Conservation (phyloP, 2,113 vertebrate species). For the Sturnus vulgaris region DNA sequence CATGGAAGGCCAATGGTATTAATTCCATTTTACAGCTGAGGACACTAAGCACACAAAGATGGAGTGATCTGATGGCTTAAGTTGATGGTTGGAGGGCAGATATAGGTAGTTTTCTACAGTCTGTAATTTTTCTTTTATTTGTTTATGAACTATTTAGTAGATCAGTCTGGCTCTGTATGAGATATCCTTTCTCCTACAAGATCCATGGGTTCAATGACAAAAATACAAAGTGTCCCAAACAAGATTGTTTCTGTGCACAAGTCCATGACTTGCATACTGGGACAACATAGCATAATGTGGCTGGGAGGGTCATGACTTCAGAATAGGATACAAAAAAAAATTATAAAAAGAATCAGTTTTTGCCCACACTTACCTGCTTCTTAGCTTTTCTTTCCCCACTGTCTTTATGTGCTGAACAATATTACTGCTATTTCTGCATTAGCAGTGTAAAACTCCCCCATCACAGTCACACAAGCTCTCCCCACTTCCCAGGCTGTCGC, state of each 20-base stretch:
- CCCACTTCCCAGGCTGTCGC: not conserved
- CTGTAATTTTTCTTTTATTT: not conserved
- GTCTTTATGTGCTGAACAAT: not conserved
- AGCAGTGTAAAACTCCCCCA: not conserved
- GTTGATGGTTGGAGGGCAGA: not conserved
- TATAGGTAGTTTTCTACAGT: not conserved
- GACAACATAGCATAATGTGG: not conserved
- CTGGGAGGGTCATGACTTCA: not conserved
- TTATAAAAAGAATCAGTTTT: not conserved
- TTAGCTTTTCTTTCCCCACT: not conserved
- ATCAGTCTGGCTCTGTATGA: not conserved
- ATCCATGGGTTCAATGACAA: not conserved
- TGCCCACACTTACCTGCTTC: not conserved
- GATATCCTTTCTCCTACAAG: not conserved
- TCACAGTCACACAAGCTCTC: not conserved
- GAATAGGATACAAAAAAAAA: not conserved
- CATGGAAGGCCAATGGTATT: not conserved
- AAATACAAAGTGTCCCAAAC: not conserved
- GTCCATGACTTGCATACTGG: not conserved
- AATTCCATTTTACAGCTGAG: not conserved
- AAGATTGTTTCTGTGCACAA: not conserved
- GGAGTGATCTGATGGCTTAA: not conserved
- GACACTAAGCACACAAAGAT: not conserved
- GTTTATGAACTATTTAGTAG: not conserved
- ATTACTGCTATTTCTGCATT: not conserved